phyloP scores from a whole-genome alignment of 2,888 invertebrate species.

The Papilio gigon region DNA sequence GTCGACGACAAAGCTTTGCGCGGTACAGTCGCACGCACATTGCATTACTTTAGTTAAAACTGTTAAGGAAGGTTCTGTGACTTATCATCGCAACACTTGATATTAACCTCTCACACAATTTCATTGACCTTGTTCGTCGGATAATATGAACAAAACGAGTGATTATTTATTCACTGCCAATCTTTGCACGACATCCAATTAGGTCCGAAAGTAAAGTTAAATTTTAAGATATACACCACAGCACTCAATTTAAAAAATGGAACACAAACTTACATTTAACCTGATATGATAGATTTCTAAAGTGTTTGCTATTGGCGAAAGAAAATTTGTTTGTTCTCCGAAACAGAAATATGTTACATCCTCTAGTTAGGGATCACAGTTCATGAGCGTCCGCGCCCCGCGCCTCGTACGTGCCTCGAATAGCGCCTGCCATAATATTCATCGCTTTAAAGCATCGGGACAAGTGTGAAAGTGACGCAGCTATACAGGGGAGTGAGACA shows the following conservation, averaged over 20 bases:
- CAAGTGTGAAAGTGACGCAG: conserved; percentile 62
- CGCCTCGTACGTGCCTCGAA: conserved; percentile 76
- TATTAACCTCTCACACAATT: conserved; percentile 55
- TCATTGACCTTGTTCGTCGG: too few relatives aligned
- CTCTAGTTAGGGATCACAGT: conserved; percentile 76
- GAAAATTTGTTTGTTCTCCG: conserved; percentile 40
- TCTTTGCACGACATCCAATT: too few relatives aligned
- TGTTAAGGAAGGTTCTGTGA: conserved; percentile 78
- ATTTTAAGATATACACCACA: too few relatives aligned
- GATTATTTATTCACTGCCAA: neutral
- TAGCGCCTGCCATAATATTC: conserved; percentile 75
- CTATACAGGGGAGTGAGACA: conserved; percentile 58
- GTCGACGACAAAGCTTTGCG: conserved; percentile 43
- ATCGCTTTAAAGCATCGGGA: conserved; percentile 75
- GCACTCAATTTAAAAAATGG: too few relatives aligned
- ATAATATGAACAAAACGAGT: conserved; percentile 9
- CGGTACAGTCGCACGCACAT: conserved; percentile 63
- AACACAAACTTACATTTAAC: too few relatives aligned
- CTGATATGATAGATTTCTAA: neutral
- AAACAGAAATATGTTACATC: conserved; percentile 59
- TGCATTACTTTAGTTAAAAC: conserved; percentile 79
- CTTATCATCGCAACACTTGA: conserved; percentile 80
- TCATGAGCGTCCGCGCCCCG: conserved; percentile 76
- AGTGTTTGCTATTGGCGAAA: conserved; percentile 1
- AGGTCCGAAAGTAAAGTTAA: too few relatives aligned